Evolutionary conservation across 2,113 vertebrate species (phyloP), one percentile per base, ranked within the genome.

Genomic region (Rhizomys pruinosus): DNA sequence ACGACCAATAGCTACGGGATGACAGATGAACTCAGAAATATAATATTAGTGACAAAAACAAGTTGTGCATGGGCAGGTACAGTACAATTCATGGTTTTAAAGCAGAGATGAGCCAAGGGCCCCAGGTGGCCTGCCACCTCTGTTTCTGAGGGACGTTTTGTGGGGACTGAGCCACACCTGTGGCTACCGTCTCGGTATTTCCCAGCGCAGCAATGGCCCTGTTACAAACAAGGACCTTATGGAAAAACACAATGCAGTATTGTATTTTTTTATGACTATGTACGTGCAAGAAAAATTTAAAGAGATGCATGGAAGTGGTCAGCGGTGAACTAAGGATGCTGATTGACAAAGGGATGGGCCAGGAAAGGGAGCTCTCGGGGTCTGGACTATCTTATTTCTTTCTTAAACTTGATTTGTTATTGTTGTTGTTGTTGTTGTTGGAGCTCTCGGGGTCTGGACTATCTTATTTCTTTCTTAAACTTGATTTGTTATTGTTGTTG

Each of bases 211-310:
- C 34, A 20, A 27, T 69, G 63, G 39, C 47, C 42, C 57, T 86
- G 90, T 61, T 81, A 12, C n/a, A 22, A 34, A 37, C 9, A 64
- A 78, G 64, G 71, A 87, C 61, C n/a, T 29, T 12, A 1, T 8
- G 34, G 69, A 44, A 47, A 20, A 91, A 71, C 32, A 68, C 20
- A 69, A 20, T 80, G 7, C 82, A 7, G 84, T 61, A 16, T 9
- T 78, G 42, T 91, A 71, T 81, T 77, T 85, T n/a, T 93, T 95
- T 85, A 68, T 69, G 25, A 47, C 39, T 87, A 57, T 11, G 9
- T 39, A 22, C 23, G 39, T 72, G 7, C 63, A 74, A 32, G 73
- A 23, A 44, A 90, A n/a, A n/a, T n/a, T n/a, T n/a, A n/a, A n/a
- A n/a, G n/a, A n/a, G n/a, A n/a, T n/a, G n/a, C n/a, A n/a, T n/a